These are phyloP conservation scores for Cepphus grylle DNA, from an alignment of 2,113 vertebrate genomes.

Conservation along the genomic window DNA sequence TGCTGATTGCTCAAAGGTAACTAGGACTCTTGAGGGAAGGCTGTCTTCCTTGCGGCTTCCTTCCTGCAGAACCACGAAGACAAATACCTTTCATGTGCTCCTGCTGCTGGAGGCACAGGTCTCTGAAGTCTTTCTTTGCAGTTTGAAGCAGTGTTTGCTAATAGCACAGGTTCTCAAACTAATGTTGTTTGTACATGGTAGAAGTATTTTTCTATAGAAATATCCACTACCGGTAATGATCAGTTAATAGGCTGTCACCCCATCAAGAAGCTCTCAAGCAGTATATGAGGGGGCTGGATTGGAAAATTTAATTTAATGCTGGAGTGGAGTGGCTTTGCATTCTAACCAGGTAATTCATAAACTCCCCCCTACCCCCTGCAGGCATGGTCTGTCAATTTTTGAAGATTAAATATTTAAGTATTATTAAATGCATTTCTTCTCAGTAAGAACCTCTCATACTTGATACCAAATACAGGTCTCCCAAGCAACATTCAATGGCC, in stretches of 20 bases:
- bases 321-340: neutral
- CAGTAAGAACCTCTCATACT: neutral
- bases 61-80: neutral
- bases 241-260: neutral
- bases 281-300: neutral
- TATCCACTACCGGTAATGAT: neutral
- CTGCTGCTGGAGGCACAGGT: neutral
- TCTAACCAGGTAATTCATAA: constrained; percentile 1
- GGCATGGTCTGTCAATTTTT: neutral
- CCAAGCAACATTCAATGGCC: neutral
- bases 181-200: neutral
- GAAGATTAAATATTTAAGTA: neutral
- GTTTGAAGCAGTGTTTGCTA: neutral
- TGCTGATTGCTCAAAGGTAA: neutral
- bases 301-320: constrained; percentile 5
- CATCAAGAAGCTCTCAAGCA: neutral
- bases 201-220: neutral
- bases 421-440: neutral
- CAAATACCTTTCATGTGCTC: neutral
- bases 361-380: neutral
- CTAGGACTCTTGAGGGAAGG: neutral
- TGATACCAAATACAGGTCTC: neutral
- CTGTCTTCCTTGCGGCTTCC: neutral
- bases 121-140: neutral
- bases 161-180: neutral